Evolutionary conservation across 2,888 invertebrate species (phyloP).

Genomic region (Drosophila demipolita): DNA sequence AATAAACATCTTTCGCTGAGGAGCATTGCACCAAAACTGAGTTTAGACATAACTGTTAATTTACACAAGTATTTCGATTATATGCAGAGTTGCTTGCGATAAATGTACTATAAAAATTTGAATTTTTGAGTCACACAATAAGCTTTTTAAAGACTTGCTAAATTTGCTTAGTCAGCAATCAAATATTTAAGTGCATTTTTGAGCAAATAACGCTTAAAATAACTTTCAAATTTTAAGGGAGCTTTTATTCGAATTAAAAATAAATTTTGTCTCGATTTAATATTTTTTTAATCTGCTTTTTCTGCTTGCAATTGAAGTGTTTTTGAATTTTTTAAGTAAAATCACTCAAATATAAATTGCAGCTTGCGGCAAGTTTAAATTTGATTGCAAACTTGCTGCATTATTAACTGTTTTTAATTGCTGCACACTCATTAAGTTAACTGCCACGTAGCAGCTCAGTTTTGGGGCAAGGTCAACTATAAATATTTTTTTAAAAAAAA

Average conservation of each 20-base stretch:
- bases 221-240: not conserved
- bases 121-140: not conserved
- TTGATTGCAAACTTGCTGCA: not conserved
- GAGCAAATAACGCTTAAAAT: not conserved
- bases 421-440: not conserved
- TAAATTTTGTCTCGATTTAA: not conserved
- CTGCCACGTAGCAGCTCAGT: slow-evolving; percentile 4
- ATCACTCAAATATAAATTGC: not conserved
- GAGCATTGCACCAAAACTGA: slow-evolving; percentile 1
- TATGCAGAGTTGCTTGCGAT: not conserved
- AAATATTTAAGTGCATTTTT: not conserved
- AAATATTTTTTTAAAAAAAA: not conserved
- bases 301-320: not conserved
- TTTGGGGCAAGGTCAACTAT: slow-evolving; percentile 7
- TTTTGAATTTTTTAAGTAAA: not conserved
- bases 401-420: not conserved
- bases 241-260: not conserved
- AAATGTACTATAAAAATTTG: not conserved
- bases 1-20: not conserved
- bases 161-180: not conserved
- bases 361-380: not conserved
- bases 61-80: not conserved
- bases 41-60: not conserved
- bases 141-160: not conserved
- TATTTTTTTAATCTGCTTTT: not conserved